Evolutionary conservation across 2,888 invertebrate genomes (phyloP).

Genomic region (Plebejus melissa): DNA sequence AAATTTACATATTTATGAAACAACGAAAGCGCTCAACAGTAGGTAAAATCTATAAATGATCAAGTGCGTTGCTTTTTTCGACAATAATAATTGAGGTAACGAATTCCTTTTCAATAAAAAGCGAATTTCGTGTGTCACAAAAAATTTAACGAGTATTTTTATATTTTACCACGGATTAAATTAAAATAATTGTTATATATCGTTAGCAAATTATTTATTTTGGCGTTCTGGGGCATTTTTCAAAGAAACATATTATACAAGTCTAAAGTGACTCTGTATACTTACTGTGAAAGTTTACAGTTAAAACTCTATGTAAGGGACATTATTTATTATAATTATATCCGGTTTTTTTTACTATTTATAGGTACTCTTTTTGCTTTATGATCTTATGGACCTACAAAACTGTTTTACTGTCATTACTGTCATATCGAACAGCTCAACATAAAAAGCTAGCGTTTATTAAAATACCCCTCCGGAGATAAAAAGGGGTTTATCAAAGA

Average conservation of each 20-base stretch:
- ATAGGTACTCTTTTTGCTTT: not conserved
- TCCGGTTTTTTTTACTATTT: too few relatives aligned
- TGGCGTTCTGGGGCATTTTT: too few relatives aligned
- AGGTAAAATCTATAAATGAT: conserved; percentile 20
- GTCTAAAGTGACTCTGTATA: too few relatives aligned
- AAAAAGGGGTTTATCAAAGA: conserved; percentile 41
- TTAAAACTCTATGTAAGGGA: too few relatives aligned
- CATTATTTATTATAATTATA: too few relatives aligned
- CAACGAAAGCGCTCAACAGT: conserved; percentile 27
- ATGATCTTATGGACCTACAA: not conserved
- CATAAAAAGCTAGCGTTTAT: not conserved
- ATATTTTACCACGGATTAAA: too few relatives aligned
- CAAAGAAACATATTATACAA: too few relatives aligned
- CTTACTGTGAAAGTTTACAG: too few relatives aligned
- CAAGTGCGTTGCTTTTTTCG: conserved; percentile 21
- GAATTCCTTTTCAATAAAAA: conserved; percentile 2
- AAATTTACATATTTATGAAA: conserved; percentile 26
- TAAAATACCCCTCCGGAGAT: conserved; percentile 39
- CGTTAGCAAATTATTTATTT: too few relatives aligned
- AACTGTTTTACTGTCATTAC: not conserved
- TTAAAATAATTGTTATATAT: too few relatives aligned
- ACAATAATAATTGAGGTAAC: conserved; percentile 9
- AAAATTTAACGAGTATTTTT: not conserved
- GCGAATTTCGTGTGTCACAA: not conserved
- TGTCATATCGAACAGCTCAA: not conserved